Evolutionary conservation across 1,140 invertebrate genomes (phyloP).

Genomic region (Drosophila bifasciata): DNA sequence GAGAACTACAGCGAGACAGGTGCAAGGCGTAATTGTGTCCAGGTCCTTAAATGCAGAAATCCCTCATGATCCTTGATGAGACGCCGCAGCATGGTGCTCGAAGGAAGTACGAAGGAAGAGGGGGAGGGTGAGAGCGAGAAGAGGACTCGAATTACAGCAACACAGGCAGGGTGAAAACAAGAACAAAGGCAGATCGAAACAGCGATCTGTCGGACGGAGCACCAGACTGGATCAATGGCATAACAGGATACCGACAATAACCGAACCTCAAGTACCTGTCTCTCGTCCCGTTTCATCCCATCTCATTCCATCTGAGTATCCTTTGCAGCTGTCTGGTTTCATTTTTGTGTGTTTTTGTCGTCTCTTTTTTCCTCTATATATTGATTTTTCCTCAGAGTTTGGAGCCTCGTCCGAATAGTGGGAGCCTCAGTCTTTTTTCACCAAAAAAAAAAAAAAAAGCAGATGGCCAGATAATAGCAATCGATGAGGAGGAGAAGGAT

Average conservation of each 20-base stretch:
- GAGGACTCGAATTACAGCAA: conserved; percentile 59
- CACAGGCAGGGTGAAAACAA: not conserved
- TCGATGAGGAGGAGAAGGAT: conserved; percentile 38
- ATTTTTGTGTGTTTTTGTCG: conserved; percentile 6
- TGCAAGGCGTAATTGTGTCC: conserved; percentile 27
- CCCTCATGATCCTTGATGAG: conserved; percentile 10
- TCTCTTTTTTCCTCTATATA: conserved; percentile 39
- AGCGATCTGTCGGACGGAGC: conserved; percentile 1
- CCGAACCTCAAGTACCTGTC: conserved; percentile 52
- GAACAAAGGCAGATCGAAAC: conserved; percentile 33
- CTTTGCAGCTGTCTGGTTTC: conserved; percentile 48
- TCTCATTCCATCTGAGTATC: conserved; percentile 32
- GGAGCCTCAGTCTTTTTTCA: conserved; percentile 27
- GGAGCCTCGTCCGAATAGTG: conserved; percentile 29
- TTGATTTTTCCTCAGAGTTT: conserved; percentile 51
- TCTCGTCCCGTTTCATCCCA: not conserved
- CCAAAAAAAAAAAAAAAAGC: conserved; percentile 38
- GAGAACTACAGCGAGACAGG: conserved; percentile 15
- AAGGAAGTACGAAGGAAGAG: conserved; percentile 4
- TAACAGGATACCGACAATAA: conserved; percentile 36
- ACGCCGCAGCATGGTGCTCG: conserved; percentile 1
- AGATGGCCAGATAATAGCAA: conserved; percentile 73
- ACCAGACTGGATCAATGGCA: conserved; percentile 28
- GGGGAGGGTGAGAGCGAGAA: conserved; percentile 1
- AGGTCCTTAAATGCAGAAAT: conserved; percentile 27